Evolutionary conservation across 2,797 vertebrate species (phyloP).

Genomic region (Dicrostonyx torquatus): DNA sequence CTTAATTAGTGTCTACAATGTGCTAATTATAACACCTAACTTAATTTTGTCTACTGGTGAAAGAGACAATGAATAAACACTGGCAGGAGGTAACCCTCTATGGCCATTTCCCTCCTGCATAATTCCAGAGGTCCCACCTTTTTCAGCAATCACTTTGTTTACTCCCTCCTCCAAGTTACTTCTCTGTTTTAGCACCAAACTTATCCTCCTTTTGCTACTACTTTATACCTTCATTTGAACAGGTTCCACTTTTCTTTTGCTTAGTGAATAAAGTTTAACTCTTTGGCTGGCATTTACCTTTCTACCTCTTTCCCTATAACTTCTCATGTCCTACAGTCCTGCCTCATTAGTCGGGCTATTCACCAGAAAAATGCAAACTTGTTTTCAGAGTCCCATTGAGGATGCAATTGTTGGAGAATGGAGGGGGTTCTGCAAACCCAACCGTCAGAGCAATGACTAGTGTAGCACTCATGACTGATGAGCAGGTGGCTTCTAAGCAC

Average conservation of each 20-base stretch:
- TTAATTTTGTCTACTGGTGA: neutral
- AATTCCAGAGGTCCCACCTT: neutral
- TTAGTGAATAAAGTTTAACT: constrained; percentile 6
- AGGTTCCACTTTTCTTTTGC: neutral
- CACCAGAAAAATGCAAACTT: neutral
- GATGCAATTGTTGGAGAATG: neutral
- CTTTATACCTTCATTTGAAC: neutral
- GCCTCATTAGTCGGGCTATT: neutral
- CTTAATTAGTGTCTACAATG: neutral
- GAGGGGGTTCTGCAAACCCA: neutral
- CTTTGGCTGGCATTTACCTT: neutral
- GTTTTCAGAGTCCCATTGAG: neutral
- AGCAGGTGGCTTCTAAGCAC: neutral
- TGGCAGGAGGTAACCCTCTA: neutral
- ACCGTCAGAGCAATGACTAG: neutral
- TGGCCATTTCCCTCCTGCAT: neutral
- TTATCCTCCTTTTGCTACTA: neutral
- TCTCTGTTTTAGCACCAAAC: neutral
- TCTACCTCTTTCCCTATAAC: neutral
- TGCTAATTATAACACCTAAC: neutral
- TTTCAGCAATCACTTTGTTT: neutral
- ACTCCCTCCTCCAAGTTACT: neutral
- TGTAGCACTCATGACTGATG: neutral
- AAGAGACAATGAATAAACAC: neutral
- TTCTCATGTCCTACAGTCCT: neutral